These are phyloP conservation scores for Coturnix japonica DNA, from an alignment of 2,113 vertebrate genomes.

Conservation along the genomic window DNA sequence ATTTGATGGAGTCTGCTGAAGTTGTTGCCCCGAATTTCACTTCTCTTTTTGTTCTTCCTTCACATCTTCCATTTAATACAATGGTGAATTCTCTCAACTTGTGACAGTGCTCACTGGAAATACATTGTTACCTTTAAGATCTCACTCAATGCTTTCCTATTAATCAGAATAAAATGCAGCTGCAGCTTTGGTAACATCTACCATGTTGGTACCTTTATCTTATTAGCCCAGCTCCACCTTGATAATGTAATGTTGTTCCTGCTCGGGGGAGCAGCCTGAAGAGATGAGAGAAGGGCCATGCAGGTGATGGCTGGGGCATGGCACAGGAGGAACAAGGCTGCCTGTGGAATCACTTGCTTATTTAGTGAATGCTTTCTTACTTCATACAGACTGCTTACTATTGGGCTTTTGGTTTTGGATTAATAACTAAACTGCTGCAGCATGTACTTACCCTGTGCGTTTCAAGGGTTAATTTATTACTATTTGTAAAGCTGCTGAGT, in stretches of 20 bases:
- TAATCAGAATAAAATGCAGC: not conserved
- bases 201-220: not conserved
- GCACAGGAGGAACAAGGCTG: not conserved
- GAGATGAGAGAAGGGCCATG: not conserved
- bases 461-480: conserved; percentile 15
- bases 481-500: not conserved
- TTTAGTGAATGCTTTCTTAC: not conserved
- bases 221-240: not conserved
- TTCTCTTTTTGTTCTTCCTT: not conserved
- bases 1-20: not conserved
- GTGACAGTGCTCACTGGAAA: not conserved
- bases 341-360: not conserved
- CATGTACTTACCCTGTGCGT: not conserved
- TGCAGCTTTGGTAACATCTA: not conserved
- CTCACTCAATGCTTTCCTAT: not conserved
- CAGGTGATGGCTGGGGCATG: not conserved
- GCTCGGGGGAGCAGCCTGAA: not conserved
- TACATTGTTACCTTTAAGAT: not conserved
- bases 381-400: not conserved
- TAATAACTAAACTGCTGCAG: not conserved
- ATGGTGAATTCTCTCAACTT: not conserved
- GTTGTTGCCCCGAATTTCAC: not conserved
- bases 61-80: not conserved
- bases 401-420: not conserved
- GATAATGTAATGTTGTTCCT: not conserved